phyloP scores from a whole-genome alignment of 2,888 invertebrate genomes.

The Ennomos quercinarius region DNA sequence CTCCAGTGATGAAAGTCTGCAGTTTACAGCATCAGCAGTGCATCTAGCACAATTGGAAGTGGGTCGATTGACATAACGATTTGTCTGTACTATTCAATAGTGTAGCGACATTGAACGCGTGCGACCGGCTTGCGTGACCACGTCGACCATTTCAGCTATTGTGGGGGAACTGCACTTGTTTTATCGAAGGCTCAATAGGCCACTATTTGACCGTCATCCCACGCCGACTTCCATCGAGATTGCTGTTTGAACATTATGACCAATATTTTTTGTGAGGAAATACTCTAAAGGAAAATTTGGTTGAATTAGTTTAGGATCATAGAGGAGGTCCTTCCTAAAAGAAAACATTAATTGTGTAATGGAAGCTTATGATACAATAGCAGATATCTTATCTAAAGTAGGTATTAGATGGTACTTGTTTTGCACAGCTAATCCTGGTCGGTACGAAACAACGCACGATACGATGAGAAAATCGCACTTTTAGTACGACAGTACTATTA shows the following conservation, averaged over 20 bases:
- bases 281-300: too few relatives aligned
- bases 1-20: not conserved
- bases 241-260: too few relatives aligned
- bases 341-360: too few relatives aligned
- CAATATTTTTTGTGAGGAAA: not conserved
- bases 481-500: not conserved
- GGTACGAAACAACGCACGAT: slow-evolving; percentile 25
- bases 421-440: slow-evolving; percentile 23
- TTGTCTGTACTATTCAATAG: slow-evolving; percentile 3
- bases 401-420: slow-evolving; percentile 2
- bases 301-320: too few relatives aligned
- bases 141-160: slow-evolving; percentile 12
- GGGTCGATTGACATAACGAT: slow-evolving; percentile 19
- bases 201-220: slow-evolving; percentile 8
- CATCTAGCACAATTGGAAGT: slow-evolving; percentile 12
- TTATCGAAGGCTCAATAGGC: slow-evolving; percentile 6
- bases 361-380: too few relatives aligned
- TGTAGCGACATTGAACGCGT: slow-evolving; percentile 25
- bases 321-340: too few relatives aligned
- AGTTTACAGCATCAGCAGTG: not conserved
- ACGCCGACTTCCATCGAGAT: not conserved
- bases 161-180: slow-evolving; percentile 8
- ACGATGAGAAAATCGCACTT: slow-evolving; percentile 29
- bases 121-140: slow-evolving; percentile 21
- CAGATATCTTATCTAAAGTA: too few relatives aligned